A percentile compares a stretch with the other conserved stretches of the same genome.
Evolutionary conservation across 1,140 invertebrate species (phyloP).

Genomic region (Periplaneta americana): DNA sequence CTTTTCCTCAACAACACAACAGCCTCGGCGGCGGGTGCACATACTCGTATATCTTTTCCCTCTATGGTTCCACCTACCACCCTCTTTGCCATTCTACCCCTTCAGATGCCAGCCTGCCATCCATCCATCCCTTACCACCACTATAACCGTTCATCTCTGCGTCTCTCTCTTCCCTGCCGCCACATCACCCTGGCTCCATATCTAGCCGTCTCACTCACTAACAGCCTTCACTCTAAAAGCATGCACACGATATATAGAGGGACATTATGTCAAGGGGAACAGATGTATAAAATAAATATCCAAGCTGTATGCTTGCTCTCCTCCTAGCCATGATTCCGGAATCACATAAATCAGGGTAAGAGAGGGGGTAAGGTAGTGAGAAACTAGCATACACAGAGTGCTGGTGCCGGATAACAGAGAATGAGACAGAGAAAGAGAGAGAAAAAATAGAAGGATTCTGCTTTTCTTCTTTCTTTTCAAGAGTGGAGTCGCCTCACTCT

Average conservation of each 20-base stretch:
- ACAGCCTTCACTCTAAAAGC: conserved; percentile 43
- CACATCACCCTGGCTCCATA: not conserved
- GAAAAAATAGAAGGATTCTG: conserved; percentile 18
- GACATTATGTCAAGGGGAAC: conserved; percentile 44
- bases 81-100: conserved; percentile 4
- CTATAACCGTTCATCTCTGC: not conserved
- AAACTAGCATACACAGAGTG: conserved; percentile 1
- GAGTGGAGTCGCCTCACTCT: conserved; percentile 9
- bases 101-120: conserved; percentile 14
- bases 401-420: not conserved
- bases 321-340: conserved; percentile 42
- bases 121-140: conserved; percentile 1
- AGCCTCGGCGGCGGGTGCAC: conserved; percentile 1
- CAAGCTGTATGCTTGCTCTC: conserved; percentile 24
- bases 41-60: conserved; percentile 11
- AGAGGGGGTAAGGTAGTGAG: conserved; percentile 4
- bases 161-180: not conserved
- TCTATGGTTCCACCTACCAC: conserved; percentile 9
- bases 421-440: not conserved
- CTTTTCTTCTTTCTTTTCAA: conserved; percentile 12
- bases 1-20: conserved; percentile 8
- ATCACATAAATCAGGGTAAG: conserved; percentile 38
- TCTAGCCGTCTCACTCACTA: not conserved
- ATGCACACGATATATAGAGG: conserved; percentile 43
- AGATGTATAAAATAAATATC: conserved; percentile 47